Evolutionary conservation across 2,113 vertebrate genomes (phyloP), one percentile per base, ranked within the genome.

Genomic region (Crotalus helleri): DNA sequence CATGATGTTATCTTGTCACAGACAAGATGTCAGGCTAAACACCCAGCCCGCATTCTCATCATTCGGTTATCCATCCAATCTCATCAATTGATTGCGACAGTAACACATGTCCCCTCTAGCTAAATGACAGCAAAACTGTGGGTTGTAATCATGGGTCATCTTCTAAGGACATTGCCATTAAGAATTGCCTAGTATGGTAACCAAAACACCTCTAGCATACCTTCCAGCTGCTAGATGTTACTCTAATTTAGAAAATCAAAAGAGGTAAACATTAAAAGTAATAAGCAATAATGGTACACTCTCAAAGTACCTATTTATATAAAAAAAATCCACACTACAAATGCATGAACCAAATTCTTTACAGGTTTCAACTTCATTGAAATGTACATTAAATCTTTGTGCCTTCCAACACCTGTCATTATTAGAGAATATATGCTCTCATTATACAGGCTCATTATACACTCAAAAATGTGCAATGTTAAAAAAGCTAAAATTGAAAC

Each of bases 61-160:
- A 96, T 96, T 97, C 96, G 96, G 95, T 97, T 96, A 97, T 95
- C 96, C 94, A 94, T 96, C 96, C 96, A 94, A 88, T 93, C 94
- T 93, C 96, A 97, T 97, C 96, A 95, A 95, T 93, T 96, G 96
- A 97, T 96, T 95, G 96, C 95, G 96, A 96, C 96, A 97, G 94
- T 93, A 95, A 97, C 96, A 95, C 94, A 95, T 95, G 97, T 96
- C 96, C 97, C 96, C 95, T 95, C 93, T 23, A 96, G 96, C 96
- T 94, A 96, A 96, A 95, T 95, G 95, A 97, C 96, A 97, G 95
- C 92, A 96, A 96, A 97, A 96, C 96, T 92, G 92, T 94, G 95
- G 94, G 93, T 86, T 97, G 95, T 93, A 96, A 96, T 97, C 94
- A 94, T 95, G 94, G 97, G 96, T 97, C 97, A 96, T 96, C 96